These are phyloP conservation scores for Aptenodytes patagonicus DNA, from an alignment of 2,113 vertebrate species.

Conservation along the genomic window DNA sequence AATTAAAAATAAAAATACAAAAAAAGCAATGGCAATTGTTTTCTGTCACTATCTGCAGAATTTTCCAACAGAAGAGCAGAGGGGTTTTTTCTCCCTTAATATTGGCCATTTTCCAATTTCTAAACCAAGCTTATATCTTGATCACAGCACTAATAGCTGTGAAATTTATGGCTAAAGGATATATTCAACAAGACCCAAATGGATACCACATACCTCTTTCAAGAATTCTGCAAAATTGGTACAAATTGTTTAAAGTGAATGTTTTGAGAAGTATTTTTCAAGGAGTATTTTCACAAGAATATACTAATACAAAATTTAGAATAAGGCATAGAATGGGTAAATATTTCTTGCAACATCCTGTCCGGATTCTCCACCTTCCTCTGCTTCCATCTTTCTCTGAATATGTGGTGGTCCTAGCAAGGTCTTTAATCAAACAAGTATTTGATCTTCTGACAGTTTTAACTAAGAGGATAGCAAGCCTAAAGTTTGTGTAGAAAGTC, in stretches of 20 bases:
- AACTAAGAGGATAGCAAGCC: neutral
- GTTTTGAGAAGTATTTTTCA: neutral
- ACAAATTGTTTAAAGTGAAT: neutral
- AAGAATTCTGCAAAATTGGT: neutral
- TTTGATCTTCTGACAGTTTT: neutral
- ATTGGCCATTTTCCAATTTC: neutral
- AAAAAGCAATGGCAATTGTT: neutral
- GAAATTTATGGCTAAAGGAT: neutral
- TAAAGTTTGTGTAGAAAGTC: neutral
- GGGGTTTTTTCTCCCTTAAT: rapidly evolving
- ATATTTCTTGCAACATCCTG: neutral
- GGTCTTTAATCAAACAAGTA: neutral
- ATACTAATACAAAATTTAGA: neutral
- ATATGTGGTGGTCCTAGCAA: neutral
- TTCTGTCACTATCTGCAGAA: neutral
- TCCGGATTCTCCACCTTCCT: neutral
- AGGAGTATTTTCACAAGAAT: neutral
- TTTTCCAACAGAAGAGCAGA: neutral
- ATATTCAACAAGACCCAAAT: neutral
- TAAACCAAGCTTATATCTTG: neutral
- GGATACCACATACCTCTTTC: neutral
- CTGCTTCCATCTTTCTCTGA: neutral
- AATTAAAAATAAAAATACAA: neutral
- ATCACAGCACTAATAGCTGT: neutral
- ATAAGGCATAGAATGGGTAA: neutral